These are phyloP conservation scores for Ceramica pisi DNA, from an alignment of 2,888 invertebrate species.

Conservation along the genomic window DNA sequence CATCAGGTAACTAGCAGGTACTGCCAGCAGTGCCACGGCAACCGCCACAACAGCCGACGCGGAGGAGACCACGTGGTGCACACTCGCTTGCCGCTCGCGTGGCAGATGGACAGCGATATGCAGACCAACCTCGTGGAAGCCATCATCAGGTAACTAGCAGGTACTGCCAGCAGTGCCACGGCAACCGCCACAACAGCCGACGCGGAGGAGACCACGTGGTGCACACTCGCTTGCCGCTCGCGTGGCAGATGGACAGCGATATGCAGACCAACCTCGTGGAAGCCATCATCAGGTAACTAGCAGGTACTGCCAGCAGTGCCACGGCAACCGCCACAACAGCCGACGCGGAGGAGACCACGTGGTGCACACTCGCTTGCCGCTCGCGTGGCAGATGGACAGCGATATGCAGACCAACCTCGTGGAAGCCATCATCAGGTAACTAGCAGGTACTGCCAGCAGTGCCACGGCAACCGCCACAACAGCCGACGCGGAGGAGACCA, in stretches of 20 bases:
- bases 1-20: conserved; percentile 87
- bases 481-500: conserved; percentile 97
- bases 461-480: conserved; percentile 96
- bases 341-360: conserved; percentile 97
- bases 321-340: conserved; percentile 96
- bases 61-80: too few relatives aligned
- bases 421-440: conserved; percentile 95
- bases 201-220: conserved; percentile 97
- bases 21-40: neutral
- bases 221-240: conserved; percentile 96
- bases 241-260: conserved; percentile 97
- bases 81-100: too few relatives aligned
- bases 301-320: conserved; percentile 97
- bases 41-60: neutral
- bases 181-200: conserved; percentile 95
- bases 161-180: conserved; percentile 97
- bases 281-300: conserved; percentile 96
- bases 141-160: conserved; percentile 79
- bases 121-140: too few relatives aligned
- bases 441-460: conserved; percentile 96
- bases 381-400: conserved; percentile 96
- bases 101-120: too few relatives aligned
- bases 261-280: conserved; percentile 98
- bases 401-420: too few relatives aligned
- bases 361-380: conserved; percentile 96